Percentiles rank a stretch among this genome's conserved stretches.
Evolutionary conservation across 92 coral and sea anemone genomes (phyloP).

Genomic region (Scolanthus callimorphus): DNA sequence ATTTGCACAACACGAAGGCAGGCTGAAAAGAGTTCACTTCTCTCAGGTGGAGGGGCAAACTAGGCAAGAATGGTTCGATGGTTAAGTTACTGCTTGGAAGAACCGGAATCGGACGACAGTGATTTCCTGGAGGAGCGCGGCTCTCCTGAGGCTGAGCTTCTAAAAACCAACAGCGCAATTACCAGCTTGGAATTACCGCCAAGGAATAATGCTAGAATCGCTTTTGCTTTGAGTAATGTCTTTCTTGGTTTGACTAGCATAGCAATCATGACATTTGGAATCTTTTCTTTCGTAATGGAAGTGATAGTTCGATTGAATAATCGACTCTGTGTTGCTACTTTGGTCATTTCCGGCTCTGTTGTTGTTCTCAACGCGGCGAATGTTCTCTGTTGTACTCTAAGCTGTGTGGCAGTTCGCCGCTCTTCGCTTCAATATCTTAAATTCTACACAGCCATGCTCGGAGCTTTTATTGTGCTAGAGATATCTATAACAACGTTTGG

Average conservation of each 20-base stretch:
- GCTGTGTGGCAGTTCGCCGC: not conserved
- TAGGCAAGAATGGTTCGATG: no score
- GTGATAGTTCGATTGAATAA: not conserved
- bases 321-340: not conserved
- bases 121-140: no score
- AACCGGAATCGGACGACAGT: no score
- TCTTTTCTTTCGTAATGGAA: not conserved
- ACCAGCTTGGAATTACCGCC: no score
- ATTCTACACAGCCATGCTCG: not conserved
- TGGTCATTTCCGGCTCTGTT: not conserved
- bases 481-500: conserved; percentile 5
- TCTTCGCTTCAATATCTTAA: not conserved
- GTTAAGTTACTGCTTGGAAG: no score
- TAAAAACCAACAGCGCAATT: no score
- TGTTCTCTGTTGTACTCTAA: not conserved
- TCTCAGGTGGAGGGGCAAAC: no score
- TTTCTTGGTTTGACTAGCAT: not conserved
- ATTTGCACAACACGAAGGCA: no score
- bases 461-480: not conserved
- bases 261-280: not conserved
- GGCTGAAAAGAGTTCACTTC: no score
- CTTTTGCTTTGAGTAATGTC: not conserved
- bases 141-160: no score
- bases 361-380: not conserved
- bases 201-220: not conserved